Conservation (phyloP, 2,113 vertebrate species). For the Toxotes jaculatrix region DNA sequence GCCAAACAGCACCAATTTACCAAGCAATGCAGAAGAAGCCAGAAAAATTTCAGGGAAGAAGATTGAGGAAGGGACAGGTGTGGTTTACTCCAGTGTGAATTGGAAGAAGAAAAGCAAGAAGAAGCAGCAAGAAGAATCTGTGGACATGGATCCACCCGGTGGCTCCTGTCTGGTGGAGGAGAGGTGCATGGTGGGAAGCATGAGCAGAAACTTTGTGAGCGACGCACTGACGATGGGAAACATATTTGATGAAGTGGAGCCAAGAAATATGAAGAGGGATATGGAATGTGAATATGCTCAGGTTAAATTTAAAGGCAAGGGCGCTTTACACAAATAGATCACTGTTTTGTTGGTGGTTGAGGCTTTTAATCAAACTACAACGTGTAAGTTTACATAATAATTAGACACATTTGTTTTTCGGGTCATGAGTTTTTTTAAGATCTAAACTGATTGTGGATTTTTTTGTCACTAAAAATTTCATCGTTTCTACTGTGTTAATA, state of each 20-base stretch:
- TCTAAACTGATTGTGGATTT: no score
- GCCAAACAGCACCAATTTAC: neutral
- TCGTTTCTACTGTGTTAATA: no score
- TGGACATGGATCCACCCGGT: neutral
- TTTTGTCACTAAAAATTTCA: no score
- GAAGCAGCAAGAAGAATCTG: accelerated
- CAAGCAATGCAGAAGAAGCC: neutral
- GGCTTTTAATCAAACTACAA: neutral
- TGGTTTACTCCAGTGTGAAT: constrained; percentile 28
- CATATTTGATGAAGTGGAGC: neutral
- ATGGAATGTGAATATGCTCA: constrained; percentile 26
- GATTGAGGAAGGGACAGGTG: neutral
- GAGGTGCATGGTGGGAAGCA: neutral
- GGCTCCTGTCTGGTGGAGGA: constrained; percentile 33
- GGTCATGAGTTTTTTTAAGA: neutral
- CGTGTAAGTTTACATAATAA: neutral
- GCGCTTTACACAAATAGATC: neutral
- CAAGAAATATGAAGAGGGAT: neutral
- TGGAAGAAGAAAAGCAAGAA: neutral
- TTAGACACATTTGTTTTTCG: neutral
- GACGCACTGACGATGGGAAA: constrained; percentile 4
- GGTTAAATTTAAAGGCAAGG: constrained; percentile 34
- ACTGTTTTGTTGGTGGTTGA: neutral
- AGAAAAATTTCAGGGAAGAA: neutral
- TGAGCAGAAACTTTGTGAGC: accelerated